These are phyloP conservation scores for Varanus salvator DNA, from an alignment of 2,113 vertebrate species.

Conservation along the genomic window DNA sequence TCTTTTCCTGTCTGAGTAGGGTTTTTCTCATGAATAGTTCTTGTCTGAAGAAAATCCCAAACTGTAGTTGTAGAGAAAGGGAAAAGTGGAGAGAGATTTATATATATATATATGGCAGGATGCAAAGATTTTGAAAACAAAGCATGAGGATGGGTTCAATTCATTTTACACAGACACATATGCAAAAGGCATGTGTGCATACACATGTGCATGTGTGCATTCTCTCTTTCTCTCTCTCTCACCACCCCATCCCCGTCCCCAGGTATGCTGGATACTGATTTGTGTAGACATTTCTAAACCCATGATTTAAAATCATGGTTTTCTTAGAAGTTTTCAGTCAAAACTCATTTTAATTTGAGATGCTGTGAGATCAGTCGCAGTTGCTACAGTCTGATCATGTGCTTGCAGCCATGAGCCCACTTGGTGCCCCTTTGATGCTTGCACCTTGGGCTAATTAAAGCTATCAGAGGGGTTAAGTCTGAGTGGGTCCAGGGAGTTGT, in stretches of 20 bases:
- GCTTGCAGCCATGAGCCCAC: no score
- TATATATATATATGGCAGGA: constrained; percentile 30
- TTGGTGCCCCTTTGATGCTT: no score
- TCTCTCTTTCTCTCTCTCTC: no score
- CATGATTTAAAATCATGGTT: constrained; percentile 9
- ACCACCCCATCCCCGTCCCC: not conserved
- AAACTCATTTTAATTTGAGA: not conserved
- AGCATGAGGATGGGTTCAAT: constrained; percentile 18
- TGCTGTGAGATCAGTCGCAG: no score
- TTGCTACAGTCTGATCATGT: no score
- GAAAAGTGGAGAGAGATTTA: not conserved
- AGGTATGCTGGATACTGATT: not conserved
- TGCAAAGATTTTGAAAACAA: constrained; percentile 38
- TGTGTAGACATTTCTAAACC: constrained; percentile 25
- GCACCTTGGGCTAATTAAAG: no score
- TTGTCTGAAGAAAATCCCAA: constrained; percentile 44
- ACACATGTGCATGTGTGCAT: not conserved
- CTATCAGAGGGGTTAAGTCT: no score
- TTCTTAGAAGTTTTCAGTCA: constrained; percentile 14
- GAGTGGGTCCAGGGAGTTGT: no score
- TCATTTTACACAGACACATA: constrained; percentile 2
- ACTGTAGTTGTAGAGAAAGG: constrained; percentile 2
- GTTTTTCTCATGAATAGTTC: constrained; percentile 33
- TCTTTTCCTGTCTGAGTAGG: constrained; percentile 25
- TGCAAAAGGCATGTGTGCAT: not conserved